These are phyloP conservation scores for Stenichneumon culpator DNA, from an alignment of 2,888 invertebrate species.

Conservation along the genomic window DNA sequence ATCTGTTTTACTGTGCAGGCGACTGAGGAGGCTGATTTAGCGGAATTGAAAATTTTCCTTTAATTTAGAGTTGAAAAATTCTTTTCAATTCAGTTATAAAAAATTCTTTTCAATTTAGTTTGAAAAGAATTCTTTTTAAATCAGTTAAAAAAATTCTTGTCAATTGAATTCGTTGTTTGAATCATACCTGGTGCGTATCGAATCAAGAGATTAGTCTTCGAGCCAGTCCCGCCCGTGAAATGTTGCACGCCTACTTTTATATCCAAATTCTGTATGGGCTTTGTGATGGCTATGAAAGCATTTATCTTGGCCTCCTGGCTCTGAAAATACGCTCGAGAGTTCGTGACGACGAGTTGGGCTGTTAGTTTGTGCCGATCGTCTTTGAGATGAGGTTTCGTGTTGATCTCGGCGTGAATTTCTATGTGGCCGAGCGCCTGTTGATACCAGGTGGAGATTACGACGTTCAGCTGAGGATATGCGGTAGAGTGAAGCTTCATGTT, in stretches of 20 bases:
- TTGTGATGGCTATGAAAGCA: conserved; percentile 88
- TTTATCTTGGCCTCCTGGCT: conserved; percentile 88
- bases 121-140: no score
- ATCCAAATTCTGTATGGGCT: conserved; percentile 89
- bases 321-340: conserved; percentile 86
- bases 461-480: conserved; percentile 89
- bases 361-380: conserved; percentile 88
- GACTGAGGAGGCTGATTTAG: background rate
- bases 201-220: conserved; percentile 86
- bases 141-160: background rate
- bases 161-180: background rate
- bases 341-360: conserved; percentile 87
- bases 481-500: conserved; percentile 90
- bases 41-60: background rate
- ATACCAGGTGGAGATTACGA: conserved; percentile 80
- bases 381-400: conserved; percentile 88
- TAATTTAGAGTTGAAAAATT: background rate
- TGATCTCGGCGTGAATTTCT: conserved; percentile 90
- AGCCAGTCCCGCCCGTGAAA: conserved; percentile 86
- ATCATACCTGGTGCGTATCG: conserved; percentile 87
- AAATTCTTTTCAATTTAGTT: background rate
- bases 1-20: conserved; percentile 64
- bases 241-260: conserved; percentile 88
- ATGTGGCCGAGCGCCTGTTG: conserved; percentile 91
- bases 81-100: background rate